These are phyloP conservation scores for Boulengeromyrus knoepffleri DNA, from an alignment of 2,113 vertebrate genomes.

Conservation along the genomic window DNA sequence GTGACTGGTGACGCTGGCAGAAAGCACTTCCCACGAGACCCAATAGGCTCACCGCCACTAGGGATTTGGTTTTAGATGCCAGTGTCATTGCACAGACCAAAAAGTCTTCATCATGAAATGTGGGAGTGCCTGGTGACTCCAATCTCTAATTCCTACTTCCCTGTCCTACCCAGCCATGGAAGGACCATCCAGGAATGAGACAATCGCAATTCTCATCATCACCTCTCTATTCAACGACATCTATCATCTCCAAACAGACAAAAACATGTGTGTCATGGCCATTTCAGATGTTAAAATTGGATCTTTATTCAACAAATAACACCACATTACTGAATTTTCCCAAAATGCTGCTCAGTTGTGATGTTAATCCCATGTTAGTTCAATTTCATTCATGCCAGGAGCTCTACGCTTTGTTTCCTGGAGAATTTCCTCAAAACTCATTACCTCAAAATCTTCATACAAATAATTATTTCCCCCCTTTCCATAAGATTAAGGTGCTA, in stretches of 20 bases:
- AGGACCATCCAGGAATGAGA: not conserved
- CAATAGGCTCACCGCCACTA: not conserved
- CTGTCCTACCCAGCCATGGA: not conserved
- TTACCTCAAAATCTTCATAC: not conserved
- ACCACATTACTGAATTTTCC: not conserved
- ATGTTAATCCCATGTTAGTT: not conserved
- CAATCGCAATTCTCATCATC: not conserved
- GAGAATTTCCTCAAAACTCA: not conserved
- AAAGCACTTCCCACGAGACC: not conserved
- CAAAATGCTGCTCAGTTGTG: not conserved
- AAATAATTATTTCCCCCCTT: slow-evolving; percentile 2
- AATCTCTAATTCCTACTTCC: not conserved
- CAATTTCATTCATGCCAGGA: not conserved
- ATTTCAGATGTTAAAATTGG: not conserved
- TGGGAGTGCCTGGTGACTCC: slow-evolving; percentile 1
- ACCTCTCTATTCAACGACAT: not conserved
- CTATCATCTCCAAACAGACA: not conserved
- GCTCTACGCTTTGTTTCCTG: not conserved
- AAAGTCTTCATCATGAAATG: slow-evolving; percentile 16
- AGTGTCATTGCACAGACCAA: not conserved
- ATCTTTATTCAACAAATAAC: not conserved
- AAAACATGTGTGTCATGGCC: not conserved
- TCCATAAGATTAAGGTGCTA: slow-evolving; percentile 11
- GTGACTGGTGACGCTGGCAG: not conserved
- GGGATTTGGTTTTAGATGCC: not conserved